Evolutionary conservation across 2,797 vertebrate genomes (phyloP).

Genomic region (Tragopan temminckii): DNA sequence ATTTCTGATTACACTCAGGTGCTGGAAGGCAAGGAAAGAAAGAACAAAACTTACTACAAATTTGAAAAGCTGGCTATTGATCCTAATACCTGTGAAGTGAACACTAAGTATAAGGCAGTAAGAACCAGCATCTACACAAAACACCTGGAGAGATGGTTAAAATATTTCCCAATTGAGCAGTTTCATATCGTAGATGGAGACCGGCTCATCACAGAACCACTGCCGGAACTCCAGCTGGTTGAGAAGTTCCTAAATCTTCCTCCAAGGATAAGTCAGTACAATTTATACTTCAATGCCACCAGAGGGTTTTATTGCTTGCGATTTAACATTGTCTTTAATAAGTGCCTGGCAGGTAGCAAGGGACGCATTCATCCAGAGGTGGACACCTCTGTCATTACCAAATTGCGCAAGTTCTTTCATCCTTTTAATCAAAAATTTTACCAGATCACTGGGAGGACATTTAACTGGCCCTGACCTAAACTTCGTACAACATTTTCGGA

Average conservation of each 20-base stretch:
- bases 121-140: constrained; percentile 97
- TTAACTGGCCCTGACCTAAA: constrained; percentile 91
- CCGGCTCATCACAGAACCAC: constrained; percentile 92
- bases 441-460: constrained; percentile 96
- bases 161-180: constrained; percentile 95
- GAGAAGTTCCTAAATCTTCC: constrained; percentile 95
- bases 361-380: constrained; percentile 95
- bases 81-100: constrained; percentile 91
- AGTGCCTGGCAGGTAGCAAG: constrained; percentile 99
- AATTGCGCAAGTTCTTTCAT: constrained; percentile 95
- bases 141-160: constrained; percentile 95
- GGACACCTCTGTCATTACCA: constrained; percentile 90
- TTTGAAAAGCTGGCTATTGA: constrained; percentile 96
- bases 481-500: constrained; percentile 79
- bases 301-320: constrained; percentile 97
- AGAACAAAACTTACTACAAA: constrained; percentile 96
- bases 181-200: constrained; percentile 96
- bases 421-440: constrained; percentile 99
- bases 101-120: constrained; percentile 97
- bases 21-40: constrained; percentile 94
- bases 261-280: constrained; percentile 92
- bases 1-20: constrained; percentile 98
- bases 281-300: constrained; percentile 96
- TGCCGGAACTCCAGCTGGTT: constrained; percentile 93
- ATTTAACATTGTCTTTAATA: constrained; percentile 95